Base-by-base conservation (phyloP, 2,888 invertebrate genomes). In the Monoplex corrugatus region DNA sequence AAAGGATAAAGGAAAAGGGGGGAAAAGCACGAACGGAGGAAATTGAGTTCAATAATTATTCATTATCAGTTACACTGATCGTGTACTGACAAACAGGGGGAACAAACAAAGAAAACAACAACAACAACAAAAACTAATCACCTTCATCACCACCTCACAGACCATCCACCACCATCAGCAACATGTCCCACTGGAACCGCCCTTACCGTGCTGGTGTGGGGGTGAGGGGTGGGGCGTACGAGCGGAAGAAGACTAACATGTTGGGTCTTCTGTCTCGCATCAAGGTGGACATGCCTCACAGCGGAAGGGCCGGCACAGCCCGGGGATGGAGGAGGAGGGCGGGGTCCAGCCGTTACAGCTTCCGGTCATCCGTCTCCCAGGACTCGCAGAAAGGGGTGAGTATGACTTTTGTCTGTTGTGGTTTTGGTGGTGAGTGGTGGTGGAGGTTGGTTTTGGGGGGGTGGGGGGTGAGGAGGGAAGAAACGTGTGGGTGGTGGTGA, bases 241-340 rank as follows among this genome's bases (percentile, higher is more conserved):
- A 16, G 28, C 28, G 38, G 23, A 43, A 45, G 3, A 43, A 43
- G 68, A 82, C 89, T 90, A 92, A 92, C 88, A 90, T 92, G 91
- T 86, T 91, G 88, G 89, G 90, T 85, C 92, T 93, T 87, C 72
- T 94, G 78, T 93, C 94, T 92, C 93, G 92, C 86, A 91, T 94
- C 90, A 94, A 94, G 94, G 94, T 94, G 75, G 94, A 94, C 93
- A 93, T 93, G 83, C 93, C 93, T 90, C 89, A 92, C 13, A 91
- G 91, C 13, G 89, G 91, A 0, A 92, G 92, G 75, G 92, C 91
- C 1, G 89, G 91, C 43, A 32, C 88, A 50, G 75, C 82, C 75
- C 88, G 85, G 50, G 92, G 93, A 83, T 93, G 93, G 93, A 87
- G 93, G 38, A 89, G 93, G 13, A 89, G 93, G 1, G 78, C 40